These are phyloP conservation scores for Seriola rivoliana DNA, from an alignment of 2,113 vertebrate genomes.

Conservation along the genomic window DNA sequence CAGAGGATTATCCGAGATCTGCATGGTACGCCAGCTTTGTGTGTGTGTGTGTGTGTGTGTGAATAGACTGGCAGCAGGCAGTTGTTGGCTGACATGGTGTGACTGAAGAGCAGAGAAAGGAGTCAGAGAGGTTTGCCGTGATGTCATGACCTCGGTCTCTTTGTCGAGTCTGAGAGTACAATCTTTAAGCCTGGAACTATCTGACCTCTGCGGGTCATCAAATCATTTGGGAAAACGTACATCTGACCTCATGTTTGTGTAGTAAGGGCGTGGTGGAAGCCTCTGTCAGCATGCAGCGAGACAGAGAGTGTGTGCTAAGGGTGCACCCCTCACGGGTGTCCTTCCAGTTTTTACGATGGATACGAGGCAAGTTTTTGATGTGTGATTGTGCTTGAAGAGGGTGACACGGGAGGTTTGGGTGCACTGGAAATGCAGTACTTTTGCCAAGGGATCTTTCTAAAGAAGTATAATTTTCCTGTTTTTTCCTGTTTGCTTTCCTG, in stretches of 20 bases:
- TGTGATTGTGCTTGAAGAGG: background rate
- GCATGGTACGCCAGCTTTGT: slow-evolving; percentile 86
- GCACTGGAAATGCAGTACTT: background rate
- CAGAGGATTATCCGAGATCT: slow-evolving; percentile 96
- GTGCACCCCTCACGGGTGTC: slow-evolving; percentile 65
- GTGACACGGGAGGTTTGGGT: background rate
- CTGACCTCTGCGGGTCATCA: background rate
- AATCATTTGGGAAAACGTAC: slow-evolving; percentile 15
- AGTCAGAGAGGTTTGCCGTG: slow-evolving; percentile 19
- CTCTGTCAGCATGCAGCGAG: slow-evolving; percentile 65
- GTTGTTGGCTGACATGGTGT: slow-evolving; percentile 38
- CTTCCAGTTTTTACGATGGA: slow-evolving; percentile 78
- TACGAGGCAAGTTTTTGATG: slow-evolving; percentile 72
- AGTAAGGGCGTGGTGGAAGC: slow-evolving; percentile 43
- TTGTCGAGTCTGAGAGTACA: background rate
- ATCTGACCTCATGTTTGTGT: slow-evolving; percentile 23
- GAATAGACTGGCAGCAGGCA: slow-evolving; percentile 25
- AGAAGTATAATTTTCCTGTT: background rate
- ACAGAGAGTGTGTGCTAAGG: slow-evolving; percentile 48
- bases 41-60: slow-evolving; percentile 46
- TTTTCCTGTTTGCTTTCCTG: background rate
- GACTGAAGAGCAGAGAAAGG: slow-evolving; percentile 31
- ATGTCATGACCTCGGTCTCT: slow-evolving; percentile 18
- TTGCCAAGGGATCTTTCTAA: background rate
- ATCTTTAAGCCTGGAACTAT: slow-evolving; percentile 8